These are phyloP conservation scores for Lamellibrachia columna DNA, from an alignment of 2,888 invertebrate species.

Conservation along the genomic window DNA sequence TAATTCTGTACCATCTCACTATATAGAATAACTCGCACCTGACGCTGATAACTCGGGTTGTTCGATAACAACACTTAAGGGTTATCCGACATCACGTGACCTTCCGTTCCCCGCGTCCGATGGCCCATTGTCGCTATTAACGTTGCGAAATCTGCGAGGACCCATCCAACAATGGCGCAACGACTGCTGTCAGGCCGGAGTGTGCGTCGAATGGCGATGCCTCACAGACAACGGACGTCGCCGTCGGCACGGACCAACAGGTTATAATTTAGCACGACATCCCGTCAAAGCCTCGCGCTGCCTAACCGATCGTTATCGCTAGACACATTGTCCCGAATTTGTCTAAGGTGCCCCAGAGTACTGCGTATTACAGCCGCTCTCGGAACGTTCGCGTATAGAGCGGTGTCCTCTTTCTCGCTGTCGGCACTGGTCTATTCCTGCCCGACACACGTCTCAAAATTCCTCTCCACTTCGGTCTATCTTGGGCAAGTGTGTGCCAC, in stretches of 20 bases:
- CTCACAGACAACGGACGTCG: background rate
- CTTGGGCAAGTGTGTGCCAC: too few species aligned
- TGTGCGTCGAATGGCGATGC: background rate
- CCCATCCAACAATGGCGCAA: background rate
- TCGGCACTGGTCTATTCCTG: too few species aligned
- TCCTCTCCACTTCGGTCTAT: too few species aligned
- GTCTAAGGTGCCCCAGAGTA: background rate
- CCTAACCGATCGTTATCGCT: background rate
- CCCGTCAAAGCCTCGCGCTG: background rate
- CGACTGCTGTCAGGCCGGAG: background rate
- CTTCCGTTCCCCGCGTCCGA: background rate
- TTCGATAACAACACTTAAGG: background rate
- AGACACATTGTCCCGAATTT: background rate
- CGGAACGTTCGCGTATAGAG: background rate
- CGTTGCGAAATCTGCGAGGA: background rate
- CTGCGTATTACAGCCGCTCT: background rate
- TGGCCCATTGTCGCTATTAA: conserved; percentile 3
- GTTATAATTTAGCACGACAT: conserved; percentile 16
- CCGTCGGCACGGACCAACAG: background rate
- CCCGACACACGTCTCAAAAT: too few species aligned
- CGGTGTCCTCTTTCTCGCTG: too few species aligned
- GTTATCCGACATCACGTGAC: background rate
- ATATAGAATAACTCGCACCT: background rate
- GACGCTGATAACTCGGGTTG: background rate
- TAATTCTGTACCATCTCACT: background rate